These are phyloP conservation scores for Furcula furcula DNA, from an alignment of 2,888 invertebrate species.

Conservation along the genomic window DNA sequence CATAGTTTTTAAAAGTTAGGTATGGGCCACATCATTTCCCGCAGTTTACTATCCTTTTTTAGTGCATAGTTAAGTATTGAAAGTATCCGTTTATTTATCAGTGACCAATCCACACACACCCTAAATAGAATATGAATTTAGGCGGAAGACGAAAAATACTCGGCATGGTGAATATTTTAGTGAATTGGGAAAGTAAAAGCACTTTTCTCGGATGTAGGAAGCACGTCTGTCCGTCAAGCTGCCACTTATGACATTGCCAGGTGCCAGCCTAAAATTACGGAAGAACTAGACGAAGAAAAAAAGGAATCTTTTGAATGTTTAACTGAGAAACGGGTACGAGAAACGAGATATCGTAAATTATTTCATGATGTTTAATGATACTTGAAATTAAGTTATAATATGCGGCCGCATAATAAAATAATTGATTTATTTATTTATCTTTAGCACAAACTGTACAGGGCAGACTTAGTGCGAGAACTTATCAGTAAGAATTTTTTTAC, in stretches of 20 bases:
- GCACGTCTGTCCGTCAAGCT: slow-evolving; percentile 56
- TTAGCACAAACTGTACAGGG: too few relatives aligned
- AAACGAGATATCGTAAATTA: too few relatives aligned
- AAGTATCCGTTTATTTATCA: slow-evolving; percentile 10
- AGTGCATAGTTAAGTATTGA: slow-evolving; percentile 16
- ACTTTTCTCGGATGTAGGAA: slow-evolving; percentile 40
- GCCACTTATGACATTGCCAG: slow-evolving; percentile 63
- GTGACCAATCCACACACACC: slow-evolving; percentile 14
- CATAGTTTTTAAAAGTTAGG: too few relatives aligned
- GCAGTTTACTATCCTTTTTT: slow-evolving; percentile 12
- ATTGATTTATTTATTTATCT: too few relatives aligned
- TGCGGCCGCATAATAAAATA: too few relatives aligned
- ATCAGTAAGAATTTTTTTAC: too few relatives aligned
- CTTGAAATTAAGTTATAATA: too few relatives aligned
- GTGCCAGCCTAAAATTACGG: slow-evolving; percentile 36
- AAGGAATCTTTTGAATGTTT: slow-evolving; percentile 3
- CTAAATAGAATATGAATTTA: slow-evolving; percentile 39
- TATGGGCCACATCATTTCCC: too few relatives aligned
- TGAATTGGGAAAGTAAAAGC: slow-evolving; percentile 64
- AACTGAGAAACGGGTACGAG: slow-evolving; percentile 2
- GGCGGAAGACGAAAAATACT: slow-evolving; percentile 40
- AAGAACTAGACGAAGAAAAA: slow-evolving; percentile 24
- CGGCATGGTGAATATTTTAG: slow-evolving; percentile 58
- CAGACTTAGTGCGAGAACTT: too few relatives aligned
- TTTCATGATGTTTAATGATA: too few relatives aligned